These are phyloP conservation scores for Aphaenogaster rudis DNA, from an alignment of 1,140 invertebrate species.

Conservation along the genomic window DNA sequence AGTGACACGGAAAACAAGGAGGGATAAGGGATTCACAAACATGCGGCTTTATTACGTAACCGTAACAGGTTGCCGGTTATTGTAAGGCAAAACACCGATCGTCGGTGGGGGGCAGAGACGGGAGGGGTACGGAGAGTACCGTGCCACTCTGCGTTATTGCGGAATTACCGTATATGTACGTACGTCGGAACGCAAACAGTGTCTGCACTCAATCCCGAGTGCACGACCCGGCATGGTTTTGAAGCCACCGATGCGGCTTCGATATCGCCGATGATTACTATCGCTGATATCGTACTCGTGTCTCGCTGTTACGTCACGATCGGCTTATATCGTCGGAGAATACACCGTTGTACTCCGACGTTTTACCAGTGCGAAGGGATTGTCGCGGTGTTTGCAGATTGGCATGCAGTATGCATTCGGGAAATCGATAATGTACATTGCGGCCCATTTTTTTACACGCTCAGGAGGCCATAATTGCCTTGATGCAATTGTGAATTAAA, in stretches of 20 bases:
- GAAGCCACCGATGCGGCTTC: conserved; percentile 48
- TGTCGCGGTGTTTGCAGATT: conserved; percentile 30
- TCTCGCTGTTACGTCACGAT: conserved; percentile 55
- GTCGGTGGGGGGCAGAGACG: background rate
- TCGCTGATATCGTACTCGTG: conserved; percentile 30
- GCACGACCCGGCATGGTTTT: conserved; percentile 61
- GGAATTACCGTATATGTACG: conserved; percentile 66
- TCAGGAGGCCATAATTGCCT: background rate
- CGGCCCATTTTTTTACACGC: background rate
- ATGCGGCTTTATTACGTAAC: conserved; percentile 64
- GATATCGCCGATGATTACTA: conserved; percentile 71
- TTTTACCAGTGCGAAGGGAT: conserved; percentile 30
- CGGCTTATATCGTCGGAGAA: conserved; percentile 30
- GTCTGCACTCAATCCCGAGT: conserved; percentile 50
- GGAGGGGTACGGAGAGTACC: conserved; percentile 38
- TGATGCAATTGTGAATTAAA: background rate
- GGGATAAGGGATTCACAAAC: conserved; percentile 30
- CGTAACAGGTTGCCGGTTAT: conserved; percentile 72
- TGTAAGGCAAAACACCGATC: conserved; percentile 42
- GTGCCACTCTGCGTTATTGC: conserved; percentile 72
- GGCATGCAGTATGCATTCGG: background rate
- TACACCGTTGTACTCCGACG: conserved; percentile 19
- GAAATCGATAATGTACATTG: conserved; percentile 23
- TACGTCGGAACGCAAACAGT: conserved; percentile 69
- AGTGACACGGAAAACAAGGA: background rate